Conservation (phyloP, 1,140 invertebrate species). For the Ceratosolen fusciceps region DNA sequence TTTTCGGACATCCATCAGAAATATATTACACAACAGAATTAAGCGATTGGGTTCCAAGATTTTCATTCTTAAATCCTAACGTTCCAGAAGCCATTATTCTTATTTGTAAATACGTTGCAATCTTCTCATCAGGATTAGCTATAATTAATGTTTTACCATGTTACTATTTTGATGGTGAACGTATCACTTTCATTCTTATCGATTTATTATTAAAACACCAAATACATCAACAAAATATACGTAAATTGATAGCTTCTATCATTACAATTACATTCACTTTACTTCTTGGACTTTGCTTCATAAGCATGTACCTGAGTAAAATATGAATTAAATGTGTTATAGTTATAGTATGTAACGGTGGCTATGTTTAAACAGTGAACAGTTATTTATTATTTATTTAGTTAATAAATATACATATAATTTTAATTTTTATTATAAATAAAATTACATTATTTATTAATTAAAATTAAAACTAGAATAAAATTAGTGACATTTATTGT, state of each 20-base stretch:
- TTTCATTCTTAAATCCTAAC: constrained; percentile 75
- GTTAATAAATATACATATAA: constrained; percentile 13
- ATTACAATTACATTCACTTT: constrained; percentile 73
- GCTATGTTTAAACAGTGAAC: constrained; percentile 15
- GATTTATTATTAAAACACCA: constrained; percentile 72
- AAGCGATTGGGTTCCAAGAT: constrained; percentile 86
- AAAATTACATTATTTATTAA: not conserved
- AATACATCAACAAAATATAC: constrained; percentile 68
- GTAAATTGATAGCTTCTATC: constrained; percentile 70
- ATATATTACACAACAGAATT: constrained; percentile 80
- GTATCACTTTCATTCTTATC: constrained; percentile 79
- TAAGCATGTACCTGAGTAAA: constrained; percentile 63
- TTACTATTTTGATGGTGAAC: constrained; percentile 92
- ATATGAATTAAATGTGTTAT: constrained; percentile 48
- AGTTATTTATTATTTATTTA: constrained; percentile 18
- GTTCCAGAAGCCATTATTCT: constrained; percentile 80
- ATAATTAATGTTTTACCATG: constrained; percentile 94
- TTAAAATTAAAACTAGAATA: not conserved
- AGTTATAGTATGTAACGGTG: constrained; percentile 42
- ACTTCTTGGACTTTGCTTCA: constrained; percentile 68
- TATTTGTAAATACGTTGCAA: constrained; percentile 82
- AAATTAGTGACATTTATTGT: not conserved
- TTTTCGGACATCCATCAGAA: constrained; percentile 82
- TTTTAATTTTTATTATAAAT: not conserved
- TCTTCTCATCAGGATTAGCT: constrained; percentile 92